phyloP scores from a whole-genome alignment of 2,113 vertebrate genomes.

The Percina caprodes region DNA sequence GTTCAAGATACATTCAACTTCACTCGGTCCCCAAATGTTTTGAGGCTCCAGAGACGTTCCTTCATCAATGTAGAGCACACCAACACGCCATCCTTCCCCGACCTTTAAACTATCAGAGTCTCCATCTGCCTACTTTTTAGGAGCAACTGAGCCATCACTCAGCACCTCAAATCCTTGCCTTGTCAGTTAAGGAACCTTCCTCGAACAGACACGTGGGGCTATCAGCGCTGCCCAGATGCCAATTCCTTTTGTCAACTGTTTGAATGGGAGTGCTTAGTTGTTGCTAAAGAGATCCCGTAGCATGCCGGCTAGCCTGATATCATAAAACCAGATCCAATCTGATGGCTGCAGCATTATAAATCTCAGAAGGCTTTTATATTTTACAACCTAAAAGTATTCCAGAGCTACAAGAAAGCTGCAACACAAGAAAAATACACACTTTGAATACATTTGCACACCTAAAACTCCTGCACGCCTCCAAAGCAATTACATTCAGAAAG shows the following conservation, averaged over 20 bases:
- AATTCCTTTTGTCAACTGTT: conserved; percentile 56
- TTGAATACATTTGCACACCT: conserved; percentile 37
- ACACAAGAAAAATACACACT: conserved; percentile 19
- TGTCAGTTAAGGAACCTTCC: conserved; percentile 54
- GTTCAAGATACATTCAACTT: neutral
- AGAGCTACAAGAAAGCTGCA: neutral
- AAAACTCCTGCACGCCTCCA: conserved; percentile 3
- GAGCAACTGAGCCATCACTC: conserved; percentile 59
- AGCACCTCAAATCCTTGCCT: conserved; percentile 44
- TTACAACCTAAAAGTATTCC: conserved; percentile 23
- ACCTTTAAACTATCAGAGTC: conserved; percentile 52
- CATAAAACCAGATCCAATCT: conserved; percentile 61
- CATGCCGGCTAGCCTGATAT: conserved; percentile 32
- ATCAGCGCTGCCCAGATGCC: conserved; percentile 29
- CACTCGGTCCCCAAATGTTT: neutral
- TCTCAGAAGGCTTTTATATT: conserved; percentile 24
- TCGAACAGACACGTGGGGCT: conserved; percentile 30
- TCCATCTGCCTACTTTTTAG: conserved; percentile 44
- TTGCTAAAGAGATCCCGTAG: conserved; percentile 24
- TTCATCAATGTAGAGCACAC: conserved; percentile 41
- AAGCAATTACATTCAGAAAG: conserved; percentile 50
- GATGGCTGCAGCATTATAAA: conserved; percentile 37
- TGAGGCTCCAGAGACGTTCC: conserved; percentile 4
- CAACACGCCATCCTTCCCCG: neutral
- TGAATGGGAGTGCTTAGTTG: conserved; percentile 46